phyloP scores from a whole-genome alignment of 2,888 invertebrate species.

The Agrenia bidenticulata region DNA sequence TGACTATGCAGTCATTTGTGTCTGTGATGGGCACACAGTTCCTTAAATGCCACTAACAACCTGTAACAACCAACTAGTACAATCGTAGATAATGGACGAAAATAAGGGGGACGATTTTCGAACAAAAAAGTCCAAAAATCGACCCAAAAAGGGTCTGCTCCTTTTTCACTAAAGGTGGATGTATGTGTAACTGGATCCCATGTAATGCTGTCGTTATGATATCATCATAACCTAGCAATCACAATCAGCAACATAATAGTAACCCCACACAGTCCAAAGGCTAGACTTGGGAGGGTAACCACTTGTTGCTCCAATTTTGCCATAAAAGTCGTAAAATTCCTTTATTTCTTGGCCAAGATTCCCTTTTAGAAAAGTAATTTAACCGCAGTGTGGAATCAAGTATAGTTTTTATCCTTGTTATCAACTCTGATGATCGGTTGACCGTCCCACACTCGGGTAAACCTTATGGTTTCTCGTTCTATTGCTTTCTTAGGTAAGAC shows the following conservation, averaged over 20 bases:
- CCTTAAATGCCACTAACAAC: no score
- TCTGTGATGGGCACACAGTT: no score
- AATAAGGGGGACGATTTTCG: conserved; percentile 3
- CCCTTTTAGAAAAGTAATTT: conserved; percentile 2
- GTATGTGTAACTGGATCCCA: not conserved
- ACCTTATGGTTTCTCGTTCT: no score
- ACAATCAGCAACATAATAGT: not conserved
- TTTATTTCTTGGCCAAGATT: conserved; percentile 1
- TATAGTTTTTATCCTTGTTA: not conserved
- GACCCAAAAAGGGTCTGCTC: not conserved
- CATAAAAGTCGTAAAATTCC: not conserved
- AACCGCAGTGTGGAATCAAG: not conserved
- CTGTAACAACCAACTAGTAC: no score
- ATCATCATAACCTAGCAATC: not conserved
- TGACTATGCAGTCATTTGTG: no score
- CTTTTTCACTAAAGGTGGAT: not conserved
- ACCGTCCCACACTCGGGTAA: not conserved
- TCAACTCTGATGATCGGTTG: conserved; percentile 6
- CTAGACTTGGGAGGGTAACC: no score
- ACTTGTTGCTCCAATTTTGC: conserved; percentile 12
- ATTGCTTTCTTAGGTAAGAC: no score
- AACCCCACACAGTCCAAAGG: not conserved
- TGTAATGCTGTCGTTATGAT: not conserved
- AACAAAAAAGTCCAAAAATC: not conserved
- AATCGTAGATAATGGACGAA: not conserved